These are phyloP conservation scores for Stenodema calcarata DNA, from an alignment of 2,888 invertebrate genomes.

Conservation along the genomic window DNA sequence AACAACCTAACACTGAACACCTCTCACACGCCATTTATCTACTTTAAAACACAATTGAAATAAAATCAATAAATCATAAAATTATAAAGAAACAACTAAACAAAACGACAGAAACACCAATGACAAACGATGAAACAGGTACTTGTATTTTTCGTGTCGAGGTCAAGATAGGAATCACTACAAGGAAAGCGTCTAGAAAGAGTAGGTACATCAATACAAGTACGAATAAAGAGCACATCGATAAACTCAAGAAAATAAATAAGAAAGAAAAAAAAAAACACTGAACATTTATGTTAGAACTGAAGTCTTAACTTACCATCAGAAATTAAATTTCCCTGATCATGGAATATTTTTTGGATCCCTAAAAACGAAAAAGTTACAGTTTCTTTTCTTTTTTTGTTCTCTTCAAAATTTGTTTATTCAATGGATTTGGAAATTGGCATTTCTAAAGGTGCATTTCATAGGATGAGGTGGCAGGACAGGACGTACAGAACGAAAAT, in stretches of 20 bases:
- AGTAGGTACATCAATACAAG: conserved; percentile 36
- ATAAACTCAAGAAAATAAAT: conserved; percentile 20
- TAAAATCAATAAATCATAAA: background rate
- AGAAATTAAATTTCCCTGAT: conserved; percentile 39
- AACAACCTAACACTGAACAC: background rate
- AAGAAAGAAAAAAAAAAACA: conserved; percentile 10
- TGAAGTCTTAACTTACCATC: conserved; percentile 46
- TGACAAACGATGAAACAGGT: background rate
- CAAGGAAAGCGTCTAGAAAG: conserved; percentile 41
- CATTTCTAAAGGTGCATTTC: background rate
- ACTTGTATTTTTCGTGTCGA: background rate
- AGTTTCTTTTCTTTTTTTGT: background rate
- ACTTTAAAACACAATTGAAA: background rate
- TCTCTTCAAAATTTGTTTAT: background rate
- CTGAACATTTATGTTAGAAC: conserved; percentile 32
- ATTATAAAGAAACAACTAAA: background rate
- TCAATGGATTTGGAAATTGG: background rate
- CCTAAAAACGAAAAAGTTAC: conserved; percentile 45
- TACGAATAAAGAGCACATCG: conserved; percentile 40
- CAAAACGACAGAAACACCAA: conserved; percentile 1
- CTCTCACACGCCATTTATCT: background rate
- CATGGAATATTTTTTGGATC: conserved; percentile 47
- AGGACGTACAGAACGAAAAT: background rate
- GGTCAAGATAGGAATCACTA: background rate
- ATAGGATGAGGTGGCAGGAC: background rate